Conservation (phyloP, 1,140 invertebrate genomes). For the Drosophila dunni region DNA sequence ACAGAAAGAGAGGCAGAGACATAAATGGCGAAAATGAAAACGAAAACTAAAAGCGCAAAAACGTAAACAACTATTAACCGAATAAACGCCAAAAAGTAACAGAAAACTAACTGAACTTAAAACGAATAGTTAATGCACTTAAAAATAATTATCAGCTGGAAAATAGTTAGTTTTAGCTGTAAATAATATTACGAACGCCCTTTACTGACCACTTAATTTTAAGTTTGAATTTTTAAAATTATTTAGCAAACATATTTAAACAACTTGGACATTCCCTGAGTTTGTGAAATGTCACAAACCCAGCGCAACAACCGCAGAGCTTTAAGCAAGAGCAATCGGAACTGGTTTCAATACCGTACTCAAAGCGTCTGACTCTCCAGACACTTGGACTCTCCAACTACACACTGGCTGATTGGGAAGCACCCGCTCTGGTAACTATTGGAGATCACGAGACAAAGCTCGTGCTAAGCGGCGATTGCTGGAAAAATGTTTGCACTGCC, state of each 20-base stretch:
- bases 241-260: too few species aligned
- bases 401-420: conserved; percentile 62
- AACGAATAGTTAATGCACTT: conserved; percentile 1
- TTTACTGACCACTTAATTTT: too few species aligned
- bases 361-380: conserved; percentile 23
- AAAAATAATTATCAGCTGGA: not conserved
- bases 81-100: conserved; percentile 3
- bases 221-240: not conserved
- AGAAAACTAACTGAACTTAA: not conserved
- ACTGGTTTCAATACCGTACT: conserved; percentile 34
- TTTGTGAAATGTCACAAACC: not conserved
- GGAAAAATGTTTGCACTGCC: conserved; percentile 10
- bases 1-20: conserved; percentile 32
- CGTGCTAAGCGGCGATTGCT: conserved; percentile 60
- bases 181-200: too few species aligned
- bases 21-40: conserved; percentile 25
- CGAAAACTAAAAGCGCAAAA: conserved; percentile 25
- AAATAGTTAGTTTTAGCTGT: too few species aligned
- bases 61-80: not conserved
- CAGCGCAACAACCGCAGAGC: not conserved
- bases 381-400: too few species aligned
- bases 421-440: conserved; percentile 38
- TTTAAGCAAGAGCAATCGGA: conserved; percentile 53
- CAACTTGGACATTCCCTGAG: not conserved
- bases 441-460: conserved; percentile 71